A percentile compares a stretch with the other conserved stretches of the same genome.
phyloP scores from a whole-genome alignment of 1,140 invertebrate species.

The Carposina sasakii region DNA sequence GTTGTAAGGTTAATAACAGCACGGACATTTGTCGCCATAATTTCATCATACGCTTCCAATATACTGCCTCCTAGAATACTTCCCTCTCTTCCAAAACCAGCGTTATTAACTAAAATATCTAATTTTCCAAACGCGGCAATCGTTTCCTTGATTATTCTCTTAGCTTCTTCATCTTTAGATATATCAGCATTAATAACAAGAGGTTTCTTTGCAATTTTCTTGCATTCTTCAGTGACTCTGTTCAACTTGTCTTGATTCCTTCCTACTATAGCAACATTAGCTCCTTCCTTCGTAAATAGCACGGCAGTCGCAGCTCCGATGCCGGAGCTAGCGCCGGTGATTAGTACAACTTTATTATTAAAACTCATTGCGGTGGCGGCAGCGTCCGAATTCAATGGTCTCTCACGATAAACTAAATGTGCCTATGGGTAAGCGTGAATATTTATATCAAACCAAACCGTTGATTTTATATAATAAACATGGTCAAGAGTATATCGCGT shows the following conservation, averaged over 20 bases:
- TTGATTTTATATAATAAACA: too few species aligned
- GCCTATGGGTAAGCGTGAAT: too few species aligned
- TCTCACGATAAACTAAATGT: too few species aligned
- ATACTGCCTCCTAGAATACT: constrained; percentile 61
- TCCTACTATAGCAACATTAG: constrained; percentile 79
- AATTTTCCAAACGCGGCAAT: constrained; percentile 74
- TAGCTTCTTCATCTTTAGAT: constrained; percentile 75
- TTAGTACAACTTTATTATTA: constrained; percentile 75
- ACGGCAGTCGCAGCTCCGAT: constrained; percentile 85
- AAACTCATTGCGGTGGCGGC: too few species aligned
- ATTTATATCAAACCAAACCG: too few species aligned
- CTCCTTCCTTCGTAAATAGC: constrained; percentile 81
- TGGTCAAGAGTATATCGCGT: too few species aligned
- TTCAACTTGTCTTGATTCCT: constrained; percentile 75
- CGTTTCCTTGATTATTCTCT: constrained; percentile 74
- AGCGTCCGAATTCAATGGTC: too few species aligned
- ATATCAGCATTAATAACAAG: constrained; percentile 76
- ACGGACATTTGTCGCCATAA: constrained; percentile 73
- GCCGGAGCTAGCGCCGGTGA: constrained; percentile 87
- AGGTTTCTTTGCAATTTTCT: constrained; percentile 56
- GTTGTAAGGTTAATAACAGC: constrained; percentile 79
- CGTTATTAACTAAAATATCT: constrained; percentile 82
- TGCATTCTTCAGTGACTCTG: constrained; percentile 75
- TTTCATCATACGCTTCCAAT: constrained; percentile 13
- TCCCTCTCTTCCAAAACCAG: constrained; percentile 79